Percentiles rank a stretch among this genome's conserved stretches.
Evolutionary conservation across 2,888 invertebrate species (phyloP).

Genomic region (Erebia palarica): DNA sequence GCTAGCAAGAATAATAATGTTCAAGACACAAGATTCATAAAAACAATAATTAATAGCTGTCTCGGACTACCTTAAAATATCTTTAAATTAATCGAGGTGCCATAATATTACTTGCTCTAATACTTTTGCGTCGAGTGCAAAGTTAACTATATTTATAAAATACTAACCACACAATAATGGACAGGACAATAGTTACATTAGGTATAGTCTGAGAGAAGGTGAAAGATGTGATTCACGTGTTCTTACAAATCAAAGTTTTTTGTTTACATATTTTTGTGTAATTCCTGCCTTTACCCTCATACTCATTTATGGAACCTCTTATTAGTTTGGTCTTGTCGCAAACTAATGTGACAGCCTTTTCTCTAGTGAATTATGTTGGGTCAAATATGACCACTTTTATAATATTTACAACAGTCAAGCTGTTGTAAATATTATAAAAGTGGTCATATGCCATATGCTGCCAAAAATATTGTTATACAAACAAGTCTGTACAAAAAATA

Average conservation of each 20-base stretch:
- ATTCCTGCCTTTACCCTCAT: too few species aligned
- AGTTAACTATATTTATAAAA: slow-evolving; percentile 16
- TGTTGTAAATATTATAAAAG: too few species aligned
- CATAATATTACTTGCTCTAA: slow-evolving; percentile 37
- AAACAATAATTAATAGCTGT: background rate
- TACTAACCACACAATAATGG: slow-evolving; percentile 38
- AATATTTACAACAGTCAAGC: too few species aligned
- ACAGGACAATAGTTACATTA: slow-evolving; percentile 40
- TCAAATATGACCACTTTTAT: too few species aligned
- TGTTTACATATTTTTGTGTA: background rate
- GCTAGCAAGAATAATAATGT: too few species aligned
- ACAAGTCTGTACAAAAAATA: too few species aligned
- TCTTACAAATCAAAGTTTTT: background rate
- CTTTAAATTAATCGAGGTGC: slow-evolving; percentile 18
- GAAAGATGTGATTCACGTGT: background rate
- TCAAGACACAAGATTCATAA: background rate
- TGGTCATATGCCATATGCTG: too few species aligned
- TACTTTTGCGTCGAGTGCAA: slow-evolving; percentile 30
- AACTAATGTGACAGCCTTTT: too few species aligned
- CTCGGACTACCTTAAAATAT: background rate
- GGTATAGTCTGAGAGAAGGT: background rate
- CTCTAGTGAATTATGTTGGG: too few species aligned
- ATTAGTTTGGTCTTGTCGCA: too few species aligned
- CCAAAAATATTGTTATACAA: too few species aligned
- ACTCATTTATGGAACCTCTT: too few species aligned